Evolutionary conservation across 2,113 vertebrate genomes (phyloP).

Genomic region (Capreolus pygargus): DNA sequence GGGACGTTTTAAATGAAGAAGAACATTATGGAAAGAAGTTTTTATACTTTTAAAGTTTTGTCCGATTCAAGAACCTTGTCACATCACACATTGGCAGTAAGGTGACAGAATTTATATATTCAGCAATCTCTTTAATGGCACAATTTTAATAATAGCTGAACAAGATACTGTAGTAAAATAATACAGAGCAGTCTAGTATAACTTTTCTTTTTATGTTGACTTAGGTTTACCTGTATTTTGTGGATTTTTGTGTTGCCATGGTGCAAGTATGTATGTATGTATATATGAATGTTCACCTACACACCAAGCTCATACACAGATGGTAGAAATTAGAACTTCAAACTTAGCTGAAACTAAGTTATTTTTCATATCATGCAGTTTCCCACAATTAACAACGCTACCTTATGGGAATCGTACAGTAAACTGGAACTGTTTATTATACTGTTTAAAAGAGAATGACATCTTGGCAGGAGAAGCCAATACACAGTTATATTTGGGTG

Average conservation of each 20-base stretch:
- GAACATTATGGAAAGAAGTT: not conserved
- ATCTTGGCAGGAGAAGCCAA: conserved; percentile 66
- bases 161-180: not conserved
- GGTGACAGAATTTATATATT: not conserved
- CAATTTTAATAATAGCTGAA: not conserved
- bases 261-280: not conserved
- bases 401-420: not conserved
- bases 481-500: conserved; percentile 53
- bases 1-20: not conserved
- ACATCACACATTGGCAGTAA: not conserved
- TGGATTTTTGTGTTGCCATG: not conserved
- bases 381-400: conserved; percentile 59
- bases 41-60: not conserved
- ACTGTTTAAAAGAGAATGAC: conserved; percentile 52
- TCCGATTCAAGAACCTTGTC: not conserved
- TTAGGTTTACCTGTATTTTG: not conserved
- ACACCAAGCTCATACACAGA: not conserved
- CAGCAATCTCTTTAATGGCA: not conserved
- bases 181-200: not conserved
- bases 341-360: not conserved
- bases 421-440: conserved; percentile 42
- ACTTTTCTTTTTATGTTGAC: not conserved
- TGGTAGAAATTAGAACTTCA: not conserved
- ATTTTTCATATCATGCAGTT: conserved; percentile 14
- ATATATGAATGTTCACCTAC: not conserved